A percentile compares a stretch with the other conserved stretches of the same genome.
Evolutionary conservation across 2,888 invertebrate species (phyloP).

Genomic region (Cerastoderma edule): DNA sequence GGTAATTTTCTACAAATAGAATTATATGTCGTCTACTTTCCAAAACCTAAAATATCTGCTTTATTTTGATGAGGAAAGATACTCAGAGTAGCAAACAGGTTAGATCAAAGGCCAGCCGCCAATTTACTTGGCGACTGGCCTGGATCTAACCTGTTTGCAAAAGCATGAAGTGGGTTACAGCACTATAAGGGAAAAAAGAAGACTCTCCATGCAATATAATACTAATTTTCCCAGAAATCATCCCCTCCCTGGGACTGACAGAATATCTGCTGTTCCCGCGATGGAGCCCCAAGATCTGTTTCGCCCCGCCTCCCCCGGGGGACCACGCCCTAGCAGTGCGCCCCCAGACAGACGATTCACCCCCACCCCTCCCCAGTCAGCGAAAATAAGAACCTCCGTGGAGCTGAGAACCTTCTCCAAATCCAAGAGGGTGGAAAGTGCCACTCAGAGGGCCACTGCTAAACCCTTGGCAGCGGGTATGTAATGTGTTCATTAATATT

Average conservation of each 20-base stretch:
- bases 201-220: not conserved
- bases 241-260: slow-evolving; percentile 62
- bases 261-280: slow-evolving; percentile 69
- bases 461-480: slow-evolving; percentile 59
- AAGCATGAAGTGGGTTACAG: not conserved
- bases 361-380: slow-evolving; percentile 53
- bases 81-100: too few species aligned
- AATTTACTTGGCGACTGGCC: too few species aligned
- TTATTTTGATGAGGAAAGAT: too few species aligned
- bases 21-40: too few species aligned
- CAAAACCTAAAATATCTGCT: too few species aligned
- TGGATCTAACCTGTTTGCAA: too few species aligned
- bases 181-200: not conserved
- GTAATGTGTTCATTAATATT: not conserved
- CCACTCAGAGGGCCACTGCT: not conserved
- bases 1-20: too few species aligned
- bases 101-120: too few species aligned
- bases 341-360: slow-evolving; percentile 37
- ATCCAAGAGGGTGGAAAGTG: slow-evolving; percentile 24
- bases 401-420: slow-evolving; percentile 48
- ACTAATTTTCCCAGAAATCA: slow-evolving; percentile 64
- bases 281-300: slow-evolving; percentile 70
- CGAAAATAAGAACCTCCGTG: slow-evolving; percentile 50
- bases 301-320: slow-evolving; percentile 58
- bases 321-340: slow-evolving; percentile 65